These are phyloP conservation scores for Novumbra hubbsi DNA, from an alignment of 2,797 vertebrate genomes.

Conservation along the genomic window DNA sequence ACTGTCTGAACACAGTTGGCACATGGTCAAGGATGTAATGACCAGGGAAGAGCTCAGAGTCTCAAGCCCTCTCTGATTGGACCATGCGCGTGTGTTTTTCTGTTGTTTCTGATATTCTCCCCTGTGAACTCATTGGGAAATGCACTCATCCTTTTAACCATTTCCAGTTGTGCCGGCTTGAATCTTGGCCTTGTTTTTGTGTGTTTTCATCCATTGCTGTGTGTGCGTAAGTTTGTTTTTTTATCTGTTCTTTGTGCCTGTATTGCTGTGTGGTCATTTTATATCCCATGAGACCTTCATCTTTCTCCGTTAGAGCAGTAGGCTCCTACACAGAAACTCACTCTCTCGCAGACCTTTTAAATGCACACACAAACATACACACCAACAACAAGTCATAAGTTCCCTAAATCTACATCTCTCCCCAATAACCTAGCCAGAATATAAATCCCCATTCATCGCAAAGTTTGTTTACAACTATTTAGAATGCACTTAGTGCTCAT, in stretches of 20 bases:
- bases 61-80: conserved; percentile 51
- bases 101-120: background rate
- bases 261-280: conserved; percentile 27
- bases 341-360: conserved; percentile 1
- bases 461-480: too few species aligned
- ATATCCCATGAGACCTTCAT: conserved; percentile 6
- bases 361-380: background rate
- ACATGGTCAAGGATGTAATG: conserved; percentile 53
- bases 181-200: background rate
- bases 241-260: background rate
- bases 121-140: background rate
- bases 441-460: too few species aligned
- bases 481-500: too few species aligned
- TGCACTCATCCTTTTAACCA: background rate
- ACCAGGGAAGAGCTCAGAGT: conserved; percentile 57
- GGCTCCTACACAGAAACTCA: conserved; percentile 12
- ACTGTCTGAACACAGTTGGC: conserved; percentile 28
- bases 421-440: too few species aligned
- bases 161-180: background rate
- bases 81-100: conserved; percentile 4
- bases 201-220: background rate
- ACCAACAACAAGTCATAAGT: too few species aligned
- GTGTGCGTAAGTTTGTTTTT: background rate
- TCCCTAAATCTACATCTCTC: too few species aligned
- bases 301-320: background rate